Evolutionary conservation across 1,140 invertebrate genomes (phyloP).

Genomic region (Drosophila aff.): DNA sequence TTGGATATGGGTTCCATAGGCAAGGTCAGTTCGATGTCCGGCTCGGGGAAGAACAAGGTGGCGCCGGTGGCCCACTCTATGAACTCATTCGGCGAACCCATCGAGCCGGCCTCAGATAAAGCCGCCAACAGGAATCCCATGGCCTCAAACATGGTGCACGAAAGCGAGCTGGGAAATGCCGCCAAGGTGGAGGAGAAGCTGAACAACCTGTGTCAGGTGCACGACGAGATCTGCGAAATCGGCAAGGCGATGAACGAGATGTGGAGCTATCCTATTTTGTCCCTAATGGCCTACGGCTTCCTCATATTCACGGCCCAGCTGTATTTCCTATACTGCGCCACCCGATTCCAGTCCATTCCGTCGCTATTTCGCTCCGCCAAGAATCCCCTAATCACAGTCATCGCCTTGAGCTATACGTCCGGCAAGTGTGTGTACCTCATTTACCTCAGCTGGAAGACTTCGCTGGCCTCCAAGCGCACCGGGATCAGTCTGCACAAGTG

Average conservation of each 20-base stretch:
- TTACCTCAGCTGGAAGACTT: constrained; percentile 83
- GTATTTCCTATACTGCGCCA: constrained; percentile 83
- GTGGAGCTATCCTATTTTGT: constrained; percentile 83
- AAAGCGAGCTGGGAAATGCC: constrained; percentile 72
- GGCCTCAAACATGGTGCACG: constrained; percentile 64
- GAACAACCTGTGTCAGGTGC: constrained; percentile 82
- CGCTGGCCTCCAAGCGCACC: constrained; percentile 79
- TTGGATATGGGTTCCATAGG: constrained; percentile 66
- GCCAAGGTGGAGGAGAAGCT: constrained; percentile 81
- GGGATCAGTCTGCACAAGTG: constrained; percentile 83
- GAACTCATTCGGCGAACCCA: constrained; percentile 66
- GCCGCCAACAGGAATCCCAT: constrained; percentile 32
- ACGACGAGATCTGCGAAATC: constrained; percentile 84
- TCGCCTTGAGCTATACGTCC: constrained; percentile 75
- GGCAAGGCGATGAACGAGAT: constrained; percentile 80
- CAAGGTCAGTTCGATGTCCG: constrained; percentile 36
- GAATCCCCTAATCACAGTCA: constrained; percentile 73
- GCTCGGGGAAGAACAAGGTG: constrained; percentile 65
- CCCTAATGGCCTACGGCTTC: constrained; percentile 84
- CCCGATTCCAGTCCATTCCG: constrained; percentile 72
- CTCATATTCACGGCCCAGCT: constrained; percentile 83
- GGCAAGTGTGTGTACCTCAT: constrained; percentile 84
- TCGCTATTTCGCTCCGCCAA: constrained; percentile 80
- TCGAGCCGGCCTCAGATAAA: constrained; percentile 42
- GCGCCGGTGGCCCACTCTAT: constrained; percentile 71